Evolutionary conservation across 2,888 invertebrate species (phyloP), one percentile per base, ranked within the genome.

Genomic region (Amphipoea lucens): DNA sequence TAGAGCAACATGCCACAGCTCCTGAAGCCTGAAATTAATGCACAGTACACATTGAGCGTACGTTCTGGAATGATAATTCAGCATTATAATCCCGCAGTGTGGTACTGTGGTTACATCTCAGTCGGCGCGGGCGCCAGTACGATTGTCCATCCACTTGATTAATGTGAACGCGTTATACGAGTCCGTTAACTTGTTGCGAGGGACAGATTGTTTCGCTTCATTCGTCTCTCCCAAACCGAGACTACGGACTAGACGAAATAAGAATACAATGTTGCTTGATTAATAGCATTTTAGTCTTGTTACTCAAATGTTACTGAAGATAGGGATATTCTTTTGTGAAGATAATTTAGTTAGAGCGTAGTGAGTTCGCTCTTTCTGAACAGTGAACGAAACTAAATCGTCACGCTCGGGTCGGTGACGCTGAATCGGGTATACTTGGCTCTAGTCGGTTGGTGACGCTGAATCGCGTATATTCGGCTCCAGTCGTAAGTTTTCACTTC

Each of bases 111-210:
- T 69, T 82, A 89, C 82, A 89, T 91, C 86, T 91, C 89, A 91
- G 91, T 92, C 89, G 88, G 87, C 80, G 88, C 88, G 89, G 83
- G 87, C 90, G 89, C 89, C 90, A 90, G 89, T 85, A 85, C 89
- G 89, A 91, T 92, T 91, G 91, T 91, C 90, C 91, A 91, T 93
- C 91, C 89, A 87, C 88, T 92, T 95, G 95, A 95, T 95, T 94
- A 95, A 95, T 95, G 94, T 90, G 90, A 92, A 88, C 87, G 90
- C 90, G 90, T 90, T 91, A 89, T 88, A 90, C 86, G 83, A 92
- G 90, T 90, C 88, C 88, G 90, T 90, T 94, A 93, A 94, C 94
- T 95, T 94, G 94, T 95, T 95, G 94, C 93, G 91, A 94, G 92
- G 91, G 91, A 92, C 90, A 90, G 87, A 90, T 90, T 91, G 92